These are phyloP conservation scores for Australoheros scitulus DNA, from an alignment of 2,113 vertebrate genomes.

Conservation along the genomic window DNA sequence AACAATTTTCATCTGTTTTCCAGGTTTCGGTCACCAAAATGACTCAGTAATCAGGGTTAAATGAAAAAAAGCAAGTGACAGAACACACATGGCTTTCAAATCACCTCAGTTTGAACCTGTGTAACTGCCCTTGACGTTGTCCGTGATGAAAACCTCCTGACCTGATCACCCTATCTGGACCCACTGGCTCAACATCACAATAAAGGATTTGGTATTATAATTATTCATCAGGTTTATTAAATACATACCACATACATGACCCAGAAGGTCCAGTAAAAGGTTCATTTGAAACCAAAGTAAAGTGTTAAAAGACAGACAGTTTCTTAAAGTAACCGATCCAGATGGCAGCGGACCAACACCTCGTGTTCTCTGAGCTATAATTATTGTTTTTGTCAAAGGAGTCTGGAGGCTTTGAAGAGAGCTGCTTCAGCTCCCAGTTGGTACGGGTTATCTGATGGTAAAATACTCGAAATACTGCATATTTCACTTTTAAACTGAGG, in stretches of 20 bases:
- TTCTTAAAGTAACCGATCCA: neutral
- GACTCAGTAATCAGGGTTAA: too few species aligned
- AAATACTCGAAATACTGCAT: neutral
- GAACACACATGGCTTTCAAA: neutral
- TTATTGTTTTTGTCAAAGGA: neutral
- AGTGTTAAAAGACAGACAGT: neutral
- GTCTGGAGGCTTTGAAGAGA: neutral
- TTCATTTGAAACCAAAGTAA: conserved; percentile 5
- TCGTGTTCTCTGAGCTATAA: neutral
- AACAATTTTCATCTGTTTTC: neutral
- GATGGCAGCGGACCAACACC: neutral
- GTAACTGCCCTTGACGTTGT: neutral
- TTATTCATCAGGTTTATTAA: neutral
- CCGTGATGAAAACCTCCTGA: neutral
- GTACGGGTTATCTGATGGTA: neutral
- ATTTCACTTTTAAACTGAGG: neutral
- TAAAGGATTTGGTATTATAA: neutral
- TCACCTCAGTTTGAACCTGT: neutral
- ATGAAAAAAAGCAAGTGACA: too few species aligned
- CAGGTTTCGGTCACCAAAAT: neutral
- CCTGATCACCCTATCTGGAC: neutral
- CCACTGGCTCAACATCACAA: neutral
- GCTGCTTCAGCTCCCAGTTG: too few species aligned
- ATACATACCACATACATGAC: neutral
- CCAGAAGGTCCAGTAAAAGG: neutral